Evolutionary conservation across 2,113 vertebrate species (phyloP), one percentile per base, ranked within the genome.

Genomic region (Pipa parva): DNA sequence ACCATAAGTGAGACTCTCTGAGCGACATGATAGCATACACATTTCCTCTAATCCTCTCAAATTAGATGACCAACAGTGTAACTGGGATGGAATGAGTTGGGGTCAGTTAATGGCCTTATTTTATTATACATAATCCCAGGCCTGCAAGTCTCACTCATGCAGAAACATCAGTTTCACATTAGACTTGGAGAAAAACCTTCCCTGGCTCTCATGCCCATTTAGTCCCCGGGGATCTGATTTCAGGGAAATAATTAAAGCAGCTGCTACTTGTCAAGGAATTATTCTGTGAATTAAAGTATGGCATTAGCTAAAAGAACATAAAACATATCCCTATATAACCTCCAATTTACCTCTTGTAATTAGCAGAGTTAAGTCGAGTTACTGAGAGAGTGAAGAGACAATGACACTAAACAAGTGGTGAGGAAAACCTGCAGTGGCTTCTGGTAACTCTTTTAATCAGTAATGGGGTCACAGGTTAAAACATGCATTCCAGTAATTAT

Each of bases 211-310:
- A 72, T 75, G 82, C 75, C 71, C 77, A 79, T 79, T 80, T 71
- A 73, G 73, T 82, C 73, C 78, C 74, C 71, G 74, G 73, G 69
- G 77, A 79, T 80, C 75, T 27, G 68, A 63, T 81, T 83, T 82
- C 81, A 78, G 58, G 50, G 76, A 78, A 77, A 57, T 72, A 75
- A 59, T 74, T 72, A 78, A 81, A 78, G 75, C 76, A 75, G 76
- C 65, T 83, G 74, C 78, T 77, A 74, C 70, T 77, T 79, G 76
- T 75, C 77, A 78, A 81, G 76, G 77, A 73, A 77, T 71, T 74
- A 77, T 81, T 85, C 82, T 78, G 73, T 76, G 81, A 82, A 82
- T 80, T 2, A 69, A 74, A 79, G 75, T 70, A 75, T 77, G 79
- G 70, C 77, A 86, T 85, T 82, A 85, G 83, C 81, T 79, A 9